A percentile compares a stretch with the other conserved stretches of the same genome.
These are phyloP conservation scores for Laodelphax striatellus DNA, from an alignment of 1,140 invertebrate genomes.

Conservation along the genomic window DNA sequence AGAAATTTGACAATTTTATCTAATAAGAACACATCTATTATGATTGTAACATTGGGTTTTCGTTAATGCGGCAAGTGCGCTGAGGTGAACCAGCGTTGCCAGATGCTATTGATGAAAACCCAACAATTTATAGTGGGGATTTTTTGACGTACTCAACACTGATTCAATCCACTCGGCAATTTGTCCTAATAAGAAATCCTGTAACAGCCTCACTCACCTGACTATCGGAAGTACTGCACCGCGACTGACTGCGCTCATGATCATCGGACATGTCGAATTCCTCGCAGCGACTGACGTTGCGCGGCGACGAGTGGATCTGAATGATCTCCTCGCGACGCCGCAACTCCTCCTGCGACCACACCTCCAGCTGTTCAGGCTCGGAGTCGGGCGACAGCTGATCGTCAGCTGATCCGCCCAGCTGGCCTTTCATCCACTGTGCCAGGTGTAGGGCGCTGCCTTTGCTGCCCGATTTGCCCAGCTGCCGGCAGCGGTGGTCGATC, in stretches of 20 bases:
- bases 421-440: constrained; percentile 58
- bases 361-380: constrained; percentile 43
- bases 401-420: constrained; percentile 30
- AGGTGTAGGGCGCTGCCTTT: constrained; percentile 49
- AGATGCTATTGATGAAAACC: too few relatives aligned
- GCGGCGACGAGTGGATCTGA: constrained; percentile 34
- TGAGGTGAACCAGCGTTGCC: too few relatives aligned
- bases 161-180: too few relatives aligned
- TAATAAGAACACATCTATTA: too few relatives aligned
- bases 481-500: constrained; percentile 46
- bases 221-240: constrained; percentile 49
- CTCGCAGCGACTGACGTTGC: constrained; percentile 31
- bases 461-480: constrained; percentile 41
- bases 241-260: constrained; percentile 36
- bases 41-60: too few relatives aligned
- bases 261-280: constrained; percentile 41
- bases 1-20: too few relatives aligned
- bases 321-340: constrained; percentile 42
- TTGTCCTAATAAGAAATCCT: too few relatives aligned
- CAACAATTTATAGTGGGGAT: too few relatives aligned
- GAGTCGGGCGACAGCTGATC: constrained; percentile 32
- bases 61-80: too few relatives aligned
- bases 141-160: too few relatives aligned
- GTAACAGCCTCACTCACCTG: constrained; percentile 42
- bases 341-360: constrained; percentile 56